These are phyloP conservation scores for Heliornis fulica DNA, from an alignment of 2,113 vertebrate species.

Conservation along the genomic window DNA sequence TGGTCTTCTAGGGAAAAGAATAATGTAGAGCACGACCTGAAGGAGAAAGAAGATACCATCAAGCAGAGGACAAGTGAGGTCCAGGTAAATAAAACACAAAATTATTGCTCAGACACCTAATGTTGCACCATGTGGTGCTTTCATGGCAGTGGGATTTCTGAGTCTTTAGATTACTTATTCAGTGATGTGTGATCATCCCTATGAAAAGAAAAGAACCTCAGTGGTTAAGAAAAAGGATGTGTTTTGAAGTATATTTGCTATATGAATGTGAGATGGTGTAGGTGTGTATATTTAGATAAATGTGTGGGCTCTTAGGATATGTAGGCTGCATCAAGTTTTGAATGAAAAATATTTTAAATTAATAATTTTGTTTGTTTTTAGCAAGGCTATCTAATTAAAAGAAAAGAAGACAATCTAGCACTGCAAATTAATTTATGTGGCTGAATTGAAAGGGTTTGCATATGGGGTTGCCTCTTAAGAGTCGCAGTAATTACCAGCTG, in stretches of 20 bases:
- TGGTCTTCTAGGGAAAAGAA: slow-evolving; percentile 97
- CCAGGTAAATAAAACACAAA: slow-evolving; percentile 81
- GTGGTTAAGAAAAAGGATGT: not conserved
- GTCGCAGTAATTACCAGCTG: not conserved
- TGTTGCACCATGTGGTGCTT: not conserved
- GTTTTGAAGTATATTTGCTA: not conserved
- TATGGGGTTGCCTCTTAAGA: not conserved
- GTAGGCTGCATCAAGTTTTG: not conserved
- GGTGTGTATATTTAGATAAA: not conserved
- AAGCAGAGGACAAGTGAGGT: slow-evolving; percentile 89
- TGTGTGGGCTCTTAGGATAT: not conserved
- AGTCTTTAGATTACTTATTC: not conserved
- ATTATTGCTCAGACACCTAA: not conserved
- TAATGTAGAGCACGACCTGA: slow-evolving; percentile 93
- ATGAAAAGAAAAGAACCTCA: not conserved
- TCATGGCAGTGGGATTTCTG: not conserved
- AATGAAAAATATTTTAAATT: not conserved
- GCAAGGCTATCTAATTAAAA: not conserved
- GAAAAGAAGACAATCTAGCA: not conserved
- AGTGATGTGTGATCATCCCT: not conserved
- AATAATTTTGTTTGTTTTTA: not conserved
- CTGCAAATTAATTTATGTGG: slow-evolving; percentile 15
- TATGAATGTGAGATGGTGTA: not conserved
- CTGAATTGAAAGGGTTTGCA: slow-evolving; percentile 6
- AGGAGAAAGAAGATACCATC: slow-evolving; percentile 94